These are phyloP conservation scores for Enteromius fasciolatus DNA, from an alignment of 2,797 vertebrate species.

Conservation along the genomic window DNA sequence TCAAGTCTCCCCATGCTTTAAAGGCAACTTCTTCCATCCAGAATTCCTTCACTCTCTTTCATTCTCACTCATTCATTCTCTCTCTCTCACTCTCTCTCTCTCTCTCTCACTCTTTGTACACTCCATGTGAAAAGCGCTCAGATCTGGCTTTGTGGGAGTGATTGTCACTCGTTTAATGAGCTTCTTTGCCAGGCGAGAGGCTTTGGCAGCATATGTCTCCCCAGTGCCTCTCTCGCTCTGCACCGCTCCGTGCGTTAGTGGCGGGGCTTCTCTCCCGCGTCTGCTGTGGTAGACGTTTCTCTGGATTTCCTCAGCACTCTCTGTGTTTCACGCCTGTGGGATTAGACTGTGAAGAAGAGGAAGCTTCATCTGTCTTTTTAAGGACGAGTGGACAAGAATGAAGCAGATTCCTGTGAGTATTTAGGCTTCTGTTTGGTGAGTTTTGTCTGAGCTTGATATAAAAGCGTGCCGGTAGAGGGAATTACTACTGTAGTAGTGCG, in stretches of 20 bases:
- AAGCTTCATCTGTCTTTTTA: slow-evolving; percentile 59
- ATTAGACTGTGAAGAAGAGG: slow-evolving; percentile 63
- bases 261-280: slow-evolving; percentile 32
- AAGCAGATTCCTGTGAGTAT: slow-evolving; percentile 70
- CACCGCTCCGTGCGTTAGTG: slow-evolving; percentile 30
- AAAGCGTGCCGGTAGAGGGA: slow-evolving; percentile 29
- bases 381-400: slow-evolving; percentile 59
- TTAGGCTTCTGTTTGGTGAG: slow-evolving; percentile 41
- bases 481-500: slow-evolving; percentile 43
- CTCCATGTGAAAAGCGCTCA: slow-evolving; percentile 76
- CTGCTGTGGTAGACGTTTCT: slow-evolving; percentile 51
- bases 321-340: slow-evolving; percentile 55
- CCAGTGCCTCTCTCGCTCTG: slow-evolving; percentile 57
- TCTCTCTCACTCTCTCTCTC: slow-evolving; percentile 56
- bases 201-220: slow-evolving; percentile 80
- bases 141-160: slow-evolving; percentile 80
- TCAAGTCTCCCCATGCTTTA: slow-evolving; percentile 24
- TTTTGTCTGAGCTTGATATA: slow-evolving; percentile 38
- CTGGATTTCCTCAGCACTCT: slow-evolving; percentile 51
- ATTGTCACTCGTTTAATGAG: slow-evolving; percentile 86
- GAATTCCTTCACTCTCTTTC: slow-evolving; percentile 71
- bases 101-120: slow-evolving; percentile 60
- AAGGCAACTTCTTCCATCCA: slow-evolving; percentile 53
- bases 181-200: slow-evolving; percentile 76
- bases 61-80: slow-evolving; percentile 58